Base-by-base conservation (phyloP, 2,797 vertebrate genomes). In the Zenarchopterus dispar region DNA sequence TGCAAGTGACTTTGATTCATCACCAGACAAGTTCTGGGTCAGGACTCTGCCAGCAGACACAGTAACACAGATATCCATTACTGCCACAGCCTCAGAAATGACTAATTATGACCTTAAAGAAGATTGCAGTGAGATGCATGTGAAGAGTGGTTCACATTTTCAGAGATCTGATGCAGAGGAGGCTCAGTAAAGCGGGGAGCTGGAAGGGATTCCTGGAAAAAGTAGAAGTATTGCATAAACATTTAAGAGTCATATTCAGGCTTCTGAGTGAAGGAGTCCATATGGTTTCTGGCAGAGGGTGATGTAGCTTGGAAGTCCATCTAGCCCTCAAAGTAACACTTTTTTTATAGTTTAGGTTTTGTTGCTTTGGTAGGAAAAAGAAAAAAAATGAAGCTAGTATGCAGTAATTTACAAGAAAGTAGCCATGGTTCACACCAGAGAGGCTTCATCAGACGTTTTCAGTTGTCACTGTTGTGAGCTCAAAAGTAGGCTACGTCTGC, bases 221-320 rank as follows among this genome's bases (percentile, higher is more conserved):
- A 39, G 10, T 24, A 8, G 45, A 78, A 45, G 72, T 60, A 56
- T 36, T 85, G 48, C 73, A 73, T 39, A 45, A 18, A 61, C 56
- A 66, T 74, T 57, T 62, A 53, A 55, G 68, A 78, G 49, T 69
- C 44, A 58, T 79, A 78, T 82, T 80, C 86, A 80, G 46, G 69
- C 73, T 70, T 63, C 7, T 39, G 71, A 77, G 56, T 65, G 68
- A 19, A 75, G 61, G 53, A 77, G 66, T 48, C 49, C 33, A n/a
- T 58, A 49, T 70, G 45, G 47, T 44, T 50, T 78, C 56, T 86
- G 74, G 77, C 67, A 52, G 42, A 55, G 36, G 47, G 7, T 10
- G 33, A 2, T 36, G 5, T 10, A 11, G 2, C 13, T 36, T 11
- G 5, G 28, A 8, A 28, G 28, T 28, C 28, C 28, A 28, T 28